phyloP scores from a whole-genome alignment of 2,113 vertebrate genomes.

The Semnopithecus entellus region DNA sequence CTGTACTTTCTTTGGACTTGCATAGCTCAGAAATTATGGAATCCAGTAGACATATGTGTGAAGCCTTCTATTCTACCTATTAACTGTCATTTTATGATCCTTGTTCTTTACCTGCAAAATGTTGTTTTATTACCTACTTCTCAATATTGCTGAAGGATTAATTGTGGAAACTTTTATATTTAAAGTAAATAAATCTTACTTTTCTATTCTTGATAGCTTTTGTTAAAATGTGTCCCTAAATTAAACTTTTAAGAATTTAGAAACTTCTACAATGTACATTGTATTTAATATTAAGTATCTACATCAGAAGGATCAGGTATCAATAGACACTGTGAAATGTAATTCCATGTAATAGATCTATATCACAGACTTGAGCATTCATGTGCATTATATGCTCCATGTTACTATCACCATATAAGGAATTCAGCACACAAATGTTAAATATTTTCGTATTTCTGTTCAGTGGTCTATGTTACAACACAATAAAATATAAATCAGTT shows the following conservation, averaged over 20 bases:
- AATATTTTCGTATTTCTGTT: not conserved
- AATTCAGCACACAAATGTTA: not conserved
- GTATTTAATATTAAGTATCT: not conserved
- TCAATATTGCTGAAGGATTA: not conserved
- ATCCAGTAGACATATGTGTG: not conserved
- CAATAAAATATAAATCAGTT: not conserved
- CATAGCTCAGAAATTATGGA: not conserved
- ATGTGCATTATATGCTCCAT: not conserved
- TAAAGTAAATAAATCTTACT: not conserved
- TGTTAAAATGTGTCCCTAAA: not conserved
- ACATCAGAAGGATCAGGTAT: not conserved
- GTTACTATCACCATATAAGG: not conserved
- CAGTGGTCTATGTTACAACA: not conserved
- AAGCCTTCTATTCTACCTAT: not conserved
- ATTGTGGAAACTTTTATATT: not conserved
- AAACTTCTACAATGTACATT: not conserved
- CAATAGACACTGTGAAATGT: not conserved
- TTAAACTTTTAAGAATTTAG: not conserved
- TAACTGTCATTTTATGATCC: not conserved
- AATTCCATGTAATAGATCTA: not conserved
- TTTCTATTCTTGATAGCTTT: not conserved
- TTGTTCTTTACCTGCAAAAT: not conserved
- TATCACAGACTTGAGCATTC: not conserved
- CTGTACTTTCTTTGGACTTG: not conserved
- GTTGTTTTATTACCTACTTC: not conserved